Conservation (phyloP, 2,113 vertebrate genomes). For the Electrona antarctica region DNA sequence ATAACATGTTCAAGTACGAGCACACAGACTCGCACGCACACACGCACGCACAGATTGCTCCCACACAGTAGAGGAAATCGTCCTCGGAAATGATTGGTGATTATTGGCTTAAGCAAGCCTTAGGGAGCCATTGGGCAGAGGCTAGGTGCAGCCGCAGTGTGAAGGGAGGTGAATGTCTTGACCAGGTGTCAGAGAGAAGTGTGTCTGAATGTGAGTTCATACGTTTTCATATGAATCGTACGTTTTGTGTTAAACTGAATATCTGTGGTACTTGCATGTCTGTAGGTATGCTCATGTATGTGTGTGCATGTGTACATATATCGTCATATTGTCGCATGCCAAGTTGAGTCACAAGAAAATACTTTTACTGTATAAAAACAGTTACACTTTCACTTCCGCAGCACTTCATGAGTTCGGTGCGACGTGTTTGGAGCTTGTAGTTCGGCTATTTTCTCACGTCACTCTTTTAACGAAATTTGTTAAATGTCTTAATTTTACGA, state of each 20-base stretch:
- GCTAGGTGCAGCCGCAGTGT: slow-evolving; percentile 10
- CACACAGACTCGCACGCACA: neutral
- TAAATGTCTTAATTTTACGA: too few relatives aligned
- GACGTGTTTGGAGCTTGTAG: too few relatives aligned
- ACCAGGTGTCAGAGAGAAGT: slow-evolving; percentile 28
- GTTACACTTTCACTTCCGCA: too few relatives aligned
- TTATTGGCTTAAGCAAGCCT: slow-evolving; percentile 47
- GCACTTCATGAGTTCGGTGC: too few relatives aligned
- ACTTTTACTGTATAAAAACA: too few relatives aligned
- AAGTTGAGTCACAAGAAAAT: too few relatives aligned
- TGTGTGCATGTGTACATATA: neutral
- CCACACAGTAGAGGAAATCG: slow-evolving; percentile 58
- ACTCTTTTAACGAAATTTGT: too few relatives aligned
- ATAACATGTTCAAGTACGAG: neutral
- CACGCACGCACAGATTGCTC: slow-evolving; percentile 37
- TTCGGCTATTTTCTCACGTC: too few relatives aligned
- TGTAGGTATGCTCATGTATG: neutral
- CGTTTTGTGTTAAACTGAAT: neutral
- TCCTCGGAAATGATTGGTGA: slow-evolving; percentile 49
- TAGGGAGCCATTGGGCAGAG: slow-evolving; percentile 3
- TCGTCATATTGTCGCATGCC: too few relatives aligned
- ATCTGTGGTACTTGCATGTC: neutral
- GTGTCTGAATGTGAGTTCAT: neutral
- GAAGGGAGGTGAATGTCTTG: slow-evolving; percentile 28
- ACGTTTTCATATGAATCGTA: neutral